A percentile compares a stretch with the other conserved stretches of the same genome.
Conservation (phyloP, 2,113 vertebrate species). For the Aegithalos caudatus region DNA sequence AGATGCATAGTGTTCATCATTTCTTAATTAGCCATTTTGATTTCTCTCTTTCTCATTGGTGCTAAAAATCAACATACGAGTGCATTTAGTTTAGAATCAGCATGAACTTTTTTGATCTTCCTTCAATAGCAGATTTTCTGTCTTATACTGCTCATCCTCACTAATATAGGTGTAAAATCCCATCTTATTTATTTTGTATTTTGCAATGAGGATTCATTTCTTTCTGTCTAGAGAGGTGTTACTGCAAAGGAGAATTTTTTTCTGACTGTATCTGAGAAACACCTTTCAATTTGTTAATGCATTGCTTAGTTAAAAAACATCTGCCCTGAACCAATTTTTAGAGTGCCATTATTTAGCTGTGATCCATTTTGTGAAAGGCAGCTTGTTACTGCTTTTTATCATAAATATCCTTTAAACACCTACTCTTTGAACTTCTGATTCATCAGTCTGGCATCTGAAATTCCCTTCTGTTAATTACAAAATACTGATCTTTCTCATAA, state of each 20-base stretch:
- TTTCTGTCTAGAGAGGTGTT: neutral
- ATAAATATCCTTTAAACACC: neutral
- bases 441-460: neutral
- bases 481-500: neutral
- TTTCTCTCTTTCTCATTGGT: neutral
- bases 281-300: neutral
- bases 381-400: neutral
- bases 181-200: neutral
- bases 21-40: neutral
- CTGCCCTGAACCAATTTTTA: neutral
- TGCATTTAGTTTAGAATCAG: neutral
- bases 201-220: neutral
- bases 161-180: neutral
- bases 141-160: neutral
- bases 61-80: neutral
- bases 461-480: conserved; percentile 20
- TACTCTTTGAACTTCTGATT: conserved; percentile 7
- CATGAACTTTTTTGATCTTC: neutral
- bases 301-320: neutral
- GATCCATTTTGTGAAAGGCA: neutral
- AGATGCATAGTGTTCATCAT: neutral
- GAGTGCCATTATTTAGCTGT: neutral
- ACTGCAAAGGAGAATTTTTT: neutral
- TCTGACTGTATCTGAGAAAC: neutral
- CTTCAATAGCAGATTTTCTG: neutral